These are phyloP conservation scores for Zaprionus lachaisei DNA, from an alignment of 1,140 invertebrate species.

Conservation along the genomic window DNA sequence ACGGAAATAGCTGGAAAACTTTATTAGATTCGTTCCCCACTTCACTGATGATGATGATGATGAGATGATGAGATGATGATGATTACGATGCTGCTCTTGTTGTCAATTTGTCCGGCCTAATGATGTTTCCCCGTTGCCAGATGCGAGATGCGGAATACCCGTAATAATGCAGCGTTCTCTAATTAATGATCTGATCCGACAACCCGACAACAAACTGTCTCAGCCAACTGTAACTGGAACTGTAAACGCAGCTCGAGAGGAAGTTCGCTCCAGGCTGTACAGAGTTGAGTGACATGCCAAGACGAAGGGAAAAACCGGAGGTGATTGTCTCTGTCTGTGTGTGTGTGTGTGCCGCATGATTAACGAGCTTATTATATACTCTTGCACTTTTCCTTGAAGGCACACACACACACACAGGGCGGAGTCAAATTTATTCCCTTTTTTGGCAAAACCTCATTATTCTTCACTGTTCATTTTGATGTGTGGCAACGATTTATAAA, in stretches of 20 bases:
- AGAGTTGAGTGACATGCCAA: constrained; percentile 21
- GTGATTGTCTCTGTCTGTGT: constrained; percentile 29
- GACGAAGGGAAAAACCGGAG: constrained; percentile 38
- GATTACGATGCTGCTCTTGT: constrained; percentile 13
- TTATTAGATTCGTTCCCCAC: constrained; percentile 62
- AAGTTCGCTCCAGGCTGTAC: not conserved
- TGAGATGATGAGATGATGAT: constrained; percentile 11
- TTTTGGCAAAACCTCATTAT: constrained; percentile 57
- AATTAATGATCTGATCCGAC: constrained; percentile 64
- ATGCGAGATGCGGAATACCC: not conserved
- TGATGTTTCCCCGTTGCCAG: constrained; percentile 42
- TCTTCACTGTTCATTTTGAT: constrained; percentile 65
- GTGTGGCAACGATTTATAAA: constrained; percentile 55
- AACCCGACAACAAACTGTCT: constrained; percentile 4
- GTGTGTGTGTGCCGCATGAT: constrained; percentile 54
- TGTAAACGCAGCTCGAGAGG: not conserved
- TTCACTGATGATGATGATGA: constrained; percentile 1
- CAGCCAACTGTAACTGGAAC: constrained; percentile 1
- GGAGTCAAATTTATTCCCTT: constrained; percentile 46
- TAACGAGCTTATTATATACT: constrained; percentile 76
- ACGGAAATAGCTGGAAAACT: constrained; percentile 59
- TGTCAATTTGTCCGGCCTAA: constrained; percentile 74
- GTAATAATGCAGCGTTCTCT: constrained; percentile 33
- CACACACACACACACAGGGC: constrained; percentile 14
- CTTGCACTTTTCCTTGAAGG: constrained; percentile 36